Conservation (phyloP, 2,888 invertebrate genomes). For the Mythimna loreyi region DNA sequence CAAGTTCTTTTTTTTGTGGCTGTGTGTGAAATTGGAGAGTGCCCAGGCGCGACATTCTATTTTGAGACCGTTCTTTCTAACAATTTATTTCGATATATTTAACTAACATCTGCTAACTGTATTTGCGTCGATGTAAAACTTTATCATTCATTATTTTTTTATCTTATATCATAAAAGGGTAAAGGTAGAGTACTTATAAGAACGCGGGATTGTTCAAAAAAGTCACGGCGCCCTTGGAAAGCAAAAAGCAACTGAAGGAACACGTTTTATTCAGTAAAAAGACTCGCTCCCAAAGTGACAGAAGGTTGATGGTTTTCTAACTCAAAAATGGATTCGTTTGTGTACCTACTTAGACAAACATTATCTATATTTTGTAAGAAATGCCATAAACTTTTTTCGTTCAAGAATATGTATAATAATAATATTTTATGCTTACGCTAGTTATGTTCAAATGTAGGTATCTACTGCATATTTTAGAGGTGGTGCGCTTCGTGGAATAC, state of each 20-base stretch:
- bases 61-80: constrained; percentile 67
- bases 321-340: no score
- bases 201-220: neutral
- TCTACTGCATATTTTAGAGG: no score
- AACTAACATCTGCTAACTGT: constrained; percentile 53
- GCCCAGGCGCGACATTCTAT: constrained; percentile 69
- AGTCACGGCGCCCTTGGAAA: neutral
- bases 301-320: neutral
- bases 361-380: neutral
- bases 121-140: neutral
- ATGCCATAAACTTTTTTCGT: no score
- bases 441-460: no score
- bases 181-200: neutral
- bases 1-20: constrained; percentile 56
- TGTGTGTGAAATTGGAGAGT: constrained; percentile 70
- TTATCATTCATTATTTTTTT: neutral
- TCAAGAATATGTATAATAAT: no score
- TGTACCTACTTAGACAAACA: no score
- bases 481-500: no score
- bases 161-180: no score
- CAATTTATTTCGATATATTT: constrained; percentile 58
- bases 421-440: no score
- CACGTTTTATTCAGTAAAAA: neutral
- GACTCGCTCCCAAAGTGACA: neutral
- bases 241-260: neutral